Evolutionary conservation across 2,113 vertebrate genomes (phyloP), one percentile per base, ranked within the genome.

Genomic region (Eptesicus fuscus): DNA sequence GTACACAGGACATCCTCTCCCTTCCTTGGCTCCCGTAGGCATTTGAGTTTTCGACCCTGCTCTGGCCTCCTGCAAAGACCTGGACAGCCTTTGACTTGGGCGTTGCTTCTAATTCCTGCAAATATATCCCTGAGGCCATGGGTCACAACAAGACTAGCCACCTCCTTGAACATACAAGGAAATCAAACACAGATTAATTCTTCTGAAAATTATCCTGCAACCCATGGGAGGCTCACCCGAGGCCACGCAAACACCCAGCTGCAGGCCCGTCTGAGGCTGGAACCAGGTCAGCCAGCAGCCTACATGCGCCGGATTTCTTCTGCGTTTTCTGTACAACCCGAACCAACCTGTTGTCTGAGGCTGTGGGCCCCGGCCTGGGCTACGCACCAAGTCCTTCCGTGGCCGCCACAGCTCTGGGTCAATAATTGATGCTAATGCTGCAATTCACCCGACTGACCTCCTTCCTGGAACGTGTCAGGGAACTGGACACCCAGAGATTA

Each of bases 401-500:
- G 77, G 63, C 93, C 18, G 23, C 47, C 10, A 4, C 9, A 3
- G 53, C 71, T 12, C 79, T 32, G 47, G 83, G 87, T 97, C 97
- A 97, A 96, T 97, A 93, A 96, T 96, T 96, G 37, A 96, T 96
- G 95, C 77, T 32, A 82, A 95, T 4, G 37, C 67, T 79, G 67
- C 77, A 83, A 3, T 53, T 80, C 53, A 96, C 77, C 92, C 90
- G 69, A 18, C 82, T 88, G 80, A 92, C 80, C 94, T 86, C 40
- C 49, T 82, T 90, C 51, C 84, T 30, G 77, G 87, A 85, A 37
- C 0, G 0, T 90, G 71, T 18, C 40, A 23, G 94, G 88, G 71
- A 97, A 97, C 61, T 22, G 12, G 95, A 97, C 96, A 97, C 97
- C 93, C 65, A 56, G 79, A 63, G 96, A 96, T 97, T 95, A 93